A percentile compares a stretch with the other conserved stretches of the same genome.
phyloP scores from a whole-genome alignment of 1,140 invertebrate genomes.

The Drosophila nigrodunni region DNA sequence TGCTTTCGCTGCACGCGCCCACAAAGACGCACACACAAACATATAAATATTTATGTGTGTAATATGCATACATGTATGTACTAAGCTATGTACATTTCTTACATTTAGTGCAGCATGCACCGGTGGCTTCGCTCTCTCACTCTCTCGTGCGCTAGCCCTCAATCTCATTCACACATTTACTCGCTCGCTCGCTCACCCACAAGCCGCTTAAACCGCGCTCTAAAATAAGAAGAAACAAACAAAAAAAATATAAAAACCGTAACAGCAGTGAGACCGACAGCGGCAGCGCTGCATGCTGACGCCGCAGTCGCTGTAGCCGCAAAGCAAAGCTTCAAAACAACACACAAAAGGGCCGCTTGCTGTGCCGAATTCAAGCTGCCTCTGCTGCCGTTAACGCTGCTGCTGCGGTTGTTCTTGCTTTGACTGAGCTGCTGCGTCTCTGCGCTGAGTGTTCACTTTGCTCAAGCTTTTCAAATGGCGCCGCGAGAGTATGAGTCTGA shows the following conservation, averaged over 20 bases:
- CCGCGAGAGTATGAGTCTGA: conserved; percentile 19
- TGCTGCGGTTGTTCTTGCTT: not conserved
- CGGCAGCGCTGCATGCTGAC: conserved; percentile 29
- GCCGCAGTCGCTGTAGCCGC: conserved; percentile 16
- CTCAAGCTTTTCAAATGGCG: conserved; percentile 26
- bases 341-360: conserved; percentile 30
- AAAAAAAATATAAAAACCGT: conserved; percentile 2
- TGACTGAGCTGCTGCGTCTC: conserved; percentile 16
- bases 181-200: conserved; percentile 23
- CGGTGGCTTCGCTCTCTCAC: conserved; percentile 49
- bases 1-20: conserved; percentile 50
- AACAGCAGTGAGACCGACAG: conserved; percentile 36
- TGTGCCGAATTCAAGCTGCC: conserved; percentile 23
- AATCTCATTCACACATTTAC: conserved; percentile 3
- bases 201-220: conserved; percentile 30
- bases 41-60: conserved; percentile 10
- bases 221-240: conserved; percentile 38
- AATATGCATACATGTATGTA: conserved; percentile 21
- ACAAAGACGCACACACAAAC: conserved; percentile 47
- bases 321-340: conserved; percentile 25
- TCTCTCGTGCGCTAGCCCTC: conserved; percentile 21
- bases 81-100: conserved; percentile 11
- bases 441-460: conserved; percentile 22
- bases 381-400: not conserved
- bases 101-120: conserved; percentile 62